Evolutionary conservation across 2,113 vertebrate genomes (phyloP), one percentile per base, ranked within the genome.

Genomic region (Phrynosoma blainvillii): DNA sequence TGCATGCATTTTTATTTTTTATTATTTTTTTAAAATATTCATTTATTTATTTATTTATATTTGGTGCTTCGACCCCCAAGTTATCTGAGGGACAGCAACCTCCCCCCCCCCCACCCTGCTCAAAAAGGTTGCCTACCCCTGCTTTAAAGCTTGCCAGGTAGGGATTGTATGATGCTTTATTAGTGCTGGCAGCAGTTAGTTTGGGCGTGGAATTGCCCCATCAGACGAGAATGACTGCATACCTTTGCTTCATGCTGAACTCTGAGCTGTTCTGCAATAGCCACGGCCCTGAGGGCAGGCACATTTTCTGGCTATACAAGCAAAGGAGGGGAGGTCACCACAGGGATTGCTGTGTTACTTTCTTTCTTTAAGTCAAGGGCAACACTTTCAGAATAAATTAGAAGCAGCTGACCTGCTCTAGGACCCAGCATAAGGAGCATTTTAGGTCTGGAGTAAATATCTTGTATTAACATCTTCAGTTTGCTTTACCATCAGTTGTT

Each of bases 251-350:
- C 65, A 2, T 85, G 94, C 82, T 27, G 87, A 92, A 93, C 93
- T 92, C 66, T 8, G 79, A 82, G 92, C 92, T 80, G 23, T 94
- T 96, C n/a, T 82, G 84, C 66, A 76, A 65, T 27, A 86, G 93
- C 96, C 96, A 87, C 95, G 94, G 95, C 95, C 95, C 94, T 95
- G 87, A 92, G 94, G 92, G 91, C 91, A 91, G 92, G 89, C 94
- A 95, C 94, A 91, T 94, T 95, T 94, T 80, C 0, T 14, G 74
- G 86, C 23, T 78, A 47, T 47, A 47, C 6, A 47, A 47, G 42
- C 42, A 47, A 47, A 6, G 42, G 42, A 47, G 42, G 42, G 89
- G 90, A 89, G 91, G 21, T 13, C 4, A 40, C 18, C 25, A 27
- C 23, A 79, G 42, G 42, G 42, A 47, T 47, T 5, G 4, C 6